Evolutionary conservation across 2,113 vertebrate genomes (phyloP).

Genomic region (Otus sunia): DNA sequence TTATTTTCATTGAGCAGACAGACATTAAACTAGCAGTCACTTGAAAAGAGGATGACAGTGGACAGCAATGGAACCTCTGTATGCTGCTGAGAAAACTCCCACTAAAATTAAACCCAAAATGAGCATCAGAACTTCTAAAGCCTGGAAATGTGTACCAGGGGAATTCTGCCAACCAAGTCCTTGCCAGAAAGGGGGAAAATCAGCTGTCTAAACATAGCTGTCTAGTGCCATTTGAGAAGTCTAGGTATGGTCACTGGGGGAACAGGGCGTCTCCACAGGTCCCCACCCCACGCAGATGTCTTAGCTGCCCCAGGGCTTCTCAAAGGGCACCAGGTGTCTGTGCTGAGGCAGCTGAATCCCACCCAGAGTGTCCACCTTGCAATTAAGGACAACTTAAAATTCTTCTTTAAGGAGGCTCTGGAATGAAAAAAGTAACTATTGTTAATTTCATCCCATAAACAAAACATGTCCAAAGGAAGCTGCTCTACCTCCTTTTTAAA

Average conservation of each 20-base stretch:
- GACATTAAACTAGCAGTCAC: background rate
- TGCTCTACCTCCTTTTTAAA: background rate
- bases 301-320: background rate
- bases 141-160: background rate
- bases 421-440: background rate
- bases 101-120: background rate
- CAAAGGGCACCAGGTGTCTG: background rate
- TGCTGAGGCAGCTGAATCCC: background rate
- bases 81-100: background rate
- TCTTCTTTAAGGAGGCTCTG: background rate
- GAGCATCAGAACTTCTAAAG: background rate
- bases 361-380: background rate
- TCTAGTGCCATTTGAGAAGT: background rate
- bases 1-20: background rate
- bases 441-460: background rate
- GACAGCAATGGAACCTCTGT: background rate
- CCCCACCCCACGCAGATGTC: background rate
- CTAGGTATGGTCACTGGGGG: background rate
- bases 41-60: background rate
- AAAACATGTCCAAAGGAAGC: background rate
- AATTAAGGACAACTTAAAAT: background rate
- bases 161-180: background rate
- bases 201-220: background rate
- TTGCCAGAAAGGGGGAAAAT: background rate
- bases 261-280: background rate